Percentiles rank a stretch among this genome's conserved stretches.
Conservation (phyloP, 2,113 vertebrate species). For the Smithornis capensis region DNA sequence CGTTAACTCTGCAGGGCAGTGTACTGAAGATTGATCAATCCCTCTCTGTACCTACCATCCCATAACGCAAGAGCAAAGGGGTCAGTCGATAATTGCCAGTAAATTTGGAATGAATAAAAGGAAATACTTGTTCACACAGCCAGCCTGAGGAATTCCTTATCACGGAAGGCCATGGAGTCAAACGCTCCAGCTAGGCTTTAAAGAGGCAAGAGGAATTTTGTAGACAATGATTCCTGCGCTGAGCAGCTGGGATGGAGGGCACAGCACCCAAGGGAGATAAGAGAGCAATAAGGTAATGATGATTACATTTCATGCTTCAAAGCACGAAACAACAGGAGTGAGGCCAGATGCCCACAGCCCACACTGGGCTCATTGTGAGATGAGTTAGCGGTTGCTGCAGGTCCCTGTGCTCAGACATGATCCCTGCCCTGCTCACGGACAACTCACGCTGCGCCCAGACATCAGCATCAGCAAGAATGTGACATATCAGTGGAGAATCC, state of each 20-base stretch:
- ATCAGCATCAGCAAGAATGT: accelerated
- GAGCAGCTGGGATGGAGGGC: neutral
- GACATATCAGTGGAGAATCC: neutral
- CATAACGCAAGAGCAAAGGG: constrained; percentile 28
- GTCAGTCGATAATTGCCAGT: constrained; percentile 45
- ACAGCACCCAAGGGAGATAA: constrained; percentile 17
- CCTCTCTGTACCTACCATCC: constrained; percentile 24
- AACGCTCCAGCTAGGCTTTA: neutral
- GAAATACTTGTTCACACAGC: neutral
- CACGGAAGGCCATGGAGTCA: neutral
- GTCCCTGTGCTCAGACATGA: neutral
- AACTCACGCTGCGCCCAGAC: neutral
- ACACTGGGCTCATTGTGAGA: accelerated
- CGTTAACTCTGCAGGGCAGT: constrained; percentile 48
- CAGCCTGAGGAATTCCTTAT: neutral
- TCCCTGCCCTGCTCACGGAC: neutral
- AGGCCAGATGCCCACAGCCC: neutral
- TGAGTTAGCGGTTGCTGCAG: neutral
- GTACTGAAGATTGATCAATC: constrained; percentile 46
- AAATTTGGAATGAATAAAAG: constrained; percentile 35
- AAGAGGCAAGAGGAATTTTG: neutral
- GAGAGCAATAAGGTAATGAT: constrained; percentile 17
- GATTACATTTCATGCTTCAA: constrained; percentile 44
- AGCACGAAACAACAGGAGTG: neutral
- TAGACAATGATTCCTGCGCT: neutral